Evolutionary conservation across 1,140 invertebrate genomes (phyloP), one percentile per base, ranked within the genome.

Genomic region (Cotesia glomerata): DNA sequence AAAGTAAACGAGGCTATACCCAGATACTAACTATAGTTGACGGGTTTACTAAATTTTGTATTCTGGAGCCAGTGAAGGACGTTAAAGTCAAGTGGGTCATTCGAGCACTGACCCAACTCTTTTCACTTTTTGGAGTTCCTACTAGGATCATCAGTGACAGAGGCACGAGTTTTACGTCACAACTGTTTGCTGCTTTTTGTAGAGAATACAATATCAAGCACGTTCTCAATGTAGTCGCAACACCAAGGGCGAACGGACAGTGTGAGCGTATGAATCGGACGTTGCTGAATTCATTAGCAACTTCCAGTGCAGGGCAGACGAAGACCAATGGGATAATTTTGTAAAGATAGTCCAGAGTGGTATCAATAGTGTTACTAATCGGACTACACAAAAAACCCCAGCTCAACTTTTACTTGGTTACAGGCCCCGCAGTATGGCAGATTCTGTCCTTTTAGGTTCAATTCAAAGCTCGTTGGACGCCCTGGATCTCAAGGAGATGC

Each of bases 41-140:
- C 54, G 78, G 70, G 0, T 84, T 80, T 64, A 82, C 78, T 0
- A 83, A 84, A 72, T 83, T 75, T 65, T 66, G 71, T 5, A 26
- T 84, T 35, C 32, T 84, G 2, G 78, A 82, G 49, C 75, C 80
- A 0, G 77, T 80, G 2, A 78, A 71, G 62, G 76, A 74, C 36
- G 74, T 80, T 52, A 71, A 78, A 13, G 35, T 74, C 0, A 66
- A 68, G n/a, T 58, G 69, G 0, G 77, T 76, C 1, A 59, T 80
- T 13, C 65, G 36, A n/a, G 71, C 68, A 11, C 16, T 80, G 11
- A 32, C 26, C 11, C 69, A 79, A 5, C 1, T 81, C 0, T 16
- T 69, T 73, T 0, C 35, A 45, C 9, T 63, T 74, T 80, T 82
- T 66, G 78, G 77, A 0, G 64, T 68, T 1, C 79, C 82, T 0